Conservation (phyloP, 2,797 vertebrate genomes). For the Vultur gryphus region DNA sequence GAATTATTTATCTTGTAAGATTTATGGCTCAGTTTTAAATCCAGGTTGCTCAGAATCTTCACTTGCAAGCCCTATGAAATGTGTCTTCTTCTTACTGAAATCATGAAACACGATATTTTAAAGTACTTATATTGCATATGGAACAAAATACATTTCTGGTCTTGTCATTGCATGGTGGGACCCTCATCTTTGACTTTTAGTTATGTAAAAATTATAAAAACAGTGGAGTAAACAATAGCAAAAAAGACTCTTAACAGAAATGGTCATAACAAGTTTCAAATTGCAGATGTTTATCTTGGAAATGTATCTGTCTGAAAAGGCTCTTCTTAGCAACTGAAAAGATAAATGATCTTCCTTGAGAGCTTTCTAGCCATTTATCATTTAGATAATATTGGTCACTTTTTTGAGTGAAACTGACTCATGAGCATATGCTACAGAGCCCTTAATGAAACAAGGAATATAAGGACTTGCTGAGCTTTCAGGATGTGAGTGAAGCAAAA, state of each 20-base stretch:
- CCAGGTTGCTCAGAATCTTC: neutral
- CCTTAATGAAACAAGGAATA: neutral
- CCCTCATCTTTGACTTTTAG: neutral
- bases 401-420: slow-evolving; percentile 29
- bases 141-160: neutral
- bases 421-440: neutral
- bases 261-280: neutral
- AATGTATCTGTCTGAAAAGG: neutral
- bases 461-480: slow-evolving; percentile 17
- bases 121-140: neutral
- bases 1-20: neutral
- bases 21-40: neutral
- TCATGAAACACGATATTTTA: neutral
- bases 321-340: neutral
- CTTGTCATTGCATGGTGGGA: neutral
- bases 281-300: neutral
- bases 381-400: slow-evolving; percentile 6
- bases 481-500: neutral
- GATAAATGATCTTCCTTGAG: slow-evolving; percentile 12
- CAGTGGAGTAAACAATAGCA: neutral
- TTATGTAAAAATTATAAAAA: neutral
- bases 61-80: neutral
- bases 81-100: neutral
- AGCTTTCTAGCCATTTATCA: slow-evolving; percentile 22
- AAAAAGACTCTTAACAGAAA: neutral